Percentiles rank a stretch among this genome's conserved stretches.
These are phyloP conservation scores for Ailuropoda melanoleuca DNA, from an alignment of 2,113 vertebrate genomes.

Conservation along the genomic window DNA sequence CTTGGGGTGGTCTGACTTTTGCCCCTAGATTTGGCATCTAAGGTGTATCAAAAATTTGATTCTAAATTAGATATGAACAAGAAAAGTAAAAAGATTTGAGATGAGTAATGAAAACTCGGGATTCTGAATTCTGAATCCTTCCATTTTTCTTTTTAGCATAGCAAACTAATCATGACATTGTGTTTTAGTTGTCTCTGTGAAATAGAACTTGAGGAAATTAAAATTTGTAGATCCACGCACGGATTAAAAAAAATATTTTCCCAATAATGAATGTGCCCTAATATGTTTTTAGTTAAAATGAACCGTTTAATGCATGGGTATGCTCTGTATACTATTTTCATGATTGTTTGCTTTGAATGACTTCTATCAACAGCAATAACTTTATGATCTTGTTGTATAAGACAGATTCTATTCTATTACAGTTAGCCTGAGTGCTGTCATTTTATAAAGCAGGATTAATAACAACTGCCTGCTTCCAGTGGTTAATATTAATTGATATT, in stretches of 20 bases:
- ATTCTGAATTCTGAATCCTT: conserved; percentile 40
- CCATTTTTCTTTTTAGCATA: neutral
- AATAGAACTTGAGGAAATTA: neutral
- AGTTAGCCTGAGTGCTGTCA: neutral
- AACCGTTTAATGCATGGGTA: neutral
- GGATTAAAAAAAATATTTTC: neutral
- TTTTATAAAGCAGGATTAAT: neutral
- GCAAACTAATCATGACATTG: neutral
- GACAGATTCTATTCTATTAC: neutral
- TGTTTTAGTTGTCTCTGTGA: neutral
- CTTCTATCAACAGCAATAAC: neutral
- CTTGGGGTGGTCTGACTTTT: neutral
- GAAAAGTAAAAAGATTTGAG: neutral
- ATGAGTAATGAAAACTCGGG: neutral
- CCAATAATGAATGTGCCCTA: neutral
- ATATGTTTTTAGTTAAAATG: neutral
- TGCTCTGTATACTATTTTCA: neutral
- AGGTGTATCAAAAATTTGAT: neutral
- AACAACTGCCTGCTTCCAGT: neutral
- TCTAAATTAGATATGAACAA: neutral
- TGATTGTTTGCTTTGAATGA: neutral
- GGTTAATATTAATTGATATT: neutral
- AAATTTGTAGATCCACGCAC: neutral
- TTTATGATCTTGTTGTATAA: neutral
- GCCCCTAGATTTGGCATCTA: neutral